phyloP scores from a whole-genome alignment of 2,797 vertebrate species.

The Syncerus caffer region DNA sequence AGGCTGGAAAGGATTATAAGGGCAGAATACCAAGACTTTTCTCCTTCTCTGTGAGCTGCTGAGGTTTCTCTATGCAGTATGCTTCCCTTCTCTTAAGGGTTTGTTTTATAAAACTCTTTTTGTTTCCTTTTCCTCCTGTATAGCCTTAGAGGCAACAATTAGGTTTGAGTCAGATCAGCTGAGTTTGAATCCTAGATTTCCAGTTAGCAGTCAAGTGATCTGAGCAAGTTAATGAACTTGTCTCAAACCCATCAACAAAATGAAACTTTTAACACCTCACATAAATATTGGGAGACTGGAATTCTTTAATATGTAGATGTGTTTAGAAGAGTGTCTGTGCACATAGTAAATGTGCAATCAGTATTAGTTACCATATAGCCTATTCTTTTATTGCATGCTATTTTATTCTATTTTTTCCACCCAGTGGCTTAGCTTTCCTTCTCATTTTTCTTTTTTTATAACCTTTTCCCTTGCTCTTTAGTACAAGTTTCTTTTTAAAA shows the following conservation, averaged over 20 bases:
- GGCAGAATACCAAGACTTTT: neutral
- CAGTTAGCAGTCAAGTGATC: neutral
- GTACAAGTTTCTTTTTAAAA: neutral
- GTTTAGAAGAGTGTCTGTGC: neutral
- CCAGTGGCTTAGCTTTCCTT: neutral
- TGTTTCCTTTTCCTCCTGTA: neutral
- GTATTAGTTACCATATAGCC: neutral
- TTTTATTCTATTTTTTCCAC: neutral
- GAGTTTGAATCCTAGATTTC: neutral
- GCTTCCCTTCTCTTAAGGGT: neutral
- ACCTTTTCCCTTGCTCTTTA: neutral
- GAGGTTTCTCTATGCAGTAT: neutral
- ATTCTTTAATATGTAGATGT: neutral
- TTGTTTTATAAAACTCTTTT: neutral
- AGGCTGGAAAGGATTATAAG: neutral
- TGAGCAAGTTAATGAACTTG: neutral
- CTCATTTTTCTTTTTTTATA: neutral
- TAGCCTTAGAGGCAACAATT: neutral
- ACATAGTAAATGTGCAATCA: neutral
- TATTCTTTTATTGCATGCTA: neutral
- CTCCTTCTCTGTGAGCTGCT: neutral
- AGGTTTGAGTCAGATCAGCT: neutral
- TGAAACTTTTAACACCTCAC: neutral
- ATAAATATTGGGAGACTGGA: neutral
- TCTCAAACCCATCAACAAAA: neutral